Percentiles rank a stretch among this genome's conserved stretches.
Conservation (phyloP, 2,888 invertebrate genomes). For the Ligdia adustata region DNA sequence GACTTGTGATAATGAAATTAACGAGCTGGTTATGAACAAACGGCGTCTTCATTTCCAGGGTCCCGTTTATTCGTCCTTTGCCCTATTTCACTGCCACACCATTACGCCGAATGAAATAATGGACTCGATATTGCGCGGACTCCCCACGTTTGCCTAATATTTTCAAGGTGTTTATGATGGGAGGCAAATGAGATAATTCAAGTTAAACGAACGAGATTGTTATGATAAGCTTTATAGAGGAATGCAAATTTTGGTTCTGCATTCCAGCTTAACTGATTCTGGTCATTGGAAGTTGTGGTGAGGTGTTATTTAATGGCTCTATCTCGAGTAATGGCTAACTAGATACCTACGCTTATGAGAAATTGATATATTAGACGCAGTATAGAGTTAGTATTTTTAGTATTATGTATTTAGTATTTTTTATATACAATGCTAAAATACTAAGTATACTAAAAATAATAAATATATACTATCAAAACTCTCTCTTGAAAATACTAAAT, state of each 20-base stretch:
- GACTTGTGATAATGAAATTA: constrained; percentile 82
- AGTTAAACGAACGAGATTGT: constrained; percentile 35
- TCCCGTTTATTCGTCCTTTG: constrained; percentile 71
- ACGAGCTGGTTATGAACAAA: constrained; percentile 83
- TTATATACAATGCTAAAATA: too few species aligned
- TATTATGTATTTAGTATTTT: too few species aligned
- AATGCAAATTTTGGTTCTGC: constrained; percentile 8
- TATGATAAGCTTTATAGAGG: constrained; percentile 29
- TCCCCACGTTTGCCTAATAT: constrained; percentile 61
- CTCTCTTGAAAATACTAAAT: too few species aligned
- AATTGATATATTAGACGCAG: too few species aligned
- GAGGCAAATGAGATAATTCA: constrained; percentile 47
- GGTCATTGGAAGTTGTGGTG: constrained; percentile 65
- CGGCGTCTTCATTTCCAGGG: constrained; percentile 81
- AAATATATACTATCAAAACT: too few species aligned
- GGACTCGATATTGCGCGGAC: constrained; percentile 67
- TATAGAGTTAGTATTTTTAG: too few species aligned
- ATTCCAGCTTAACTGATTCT: constrained; percentile 57
- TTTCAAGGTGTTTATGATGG: constrained; percentile 64
- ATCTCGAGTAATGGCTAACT: constrained; percentile 71
- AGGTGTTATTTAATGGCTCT: constrained; percentile 66
- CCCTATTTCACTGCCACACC: constrained; percentile 79
- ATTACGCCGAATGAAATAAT: constrained; percentile 79
- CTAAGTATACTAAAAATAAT: too few species aligned
- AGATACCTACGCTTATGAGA: too few species aligned